Evolutionary conservation across 2,888 invertebrate genomes (phyloP), one percentile per base, ranked within the genome.

Genomic region (Camponotus fellah): DNA sequence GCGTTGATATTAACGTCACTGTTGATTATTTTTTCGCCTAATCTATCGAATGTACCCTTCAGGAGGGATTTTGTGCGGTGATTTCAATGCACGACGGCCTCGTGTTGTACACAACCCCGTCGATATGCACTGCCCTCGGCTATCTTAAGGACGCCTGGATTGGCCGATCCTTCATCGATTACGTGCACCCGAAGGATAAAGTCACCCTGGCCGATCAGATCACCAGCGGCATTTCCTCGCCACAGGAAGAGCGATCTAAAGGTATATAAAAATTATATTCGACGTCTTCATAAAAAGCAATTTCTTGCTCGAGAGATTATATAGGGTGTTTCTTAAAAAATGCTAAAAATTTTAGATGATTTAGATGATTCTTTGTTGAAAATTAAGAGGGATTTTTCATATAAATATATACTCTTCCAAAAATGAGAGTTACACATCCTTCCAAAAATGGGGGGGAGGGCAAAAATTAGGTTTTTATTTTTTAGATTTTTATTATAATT

Each of bases 71-170:
- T 94, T 97, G 97, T 79, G 97, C 97, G 90, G 97, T 98, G 0
- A 97, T 98, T 87, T 98, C 98, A 0, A 97, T 98, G 97, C 96
- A 97, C 79, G 97, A 98, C 91, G 98, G 98, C 0, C 96, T 97
- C 0, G 97, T 98, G 0, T 95, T 98, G 90, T 97, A 97, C 91
- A 97, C 97, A 12, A 97, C 98, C 0, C 95, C 97, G 0, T 96
- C 96, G 68, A 95, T 98, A 72, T 96, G 97, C 0, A 95, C 96
- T 1, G 96, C 96, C 0, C 95, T 98, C 74, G 98, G 98, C 1
- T 98, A 97, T 92, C 97, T 98, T 0, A 96, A 97, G 88, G 97
- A 98, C 86, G 97, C 98, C 96, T 98, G 98, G 98, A 95, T 97
- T 49, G 98, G 98, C 4, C 96, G 97, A 75, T 97, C 97, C 0